Conservation (phyloP, 2,113 vertebrate genomes). For the Trogon surrucura region DNA sequence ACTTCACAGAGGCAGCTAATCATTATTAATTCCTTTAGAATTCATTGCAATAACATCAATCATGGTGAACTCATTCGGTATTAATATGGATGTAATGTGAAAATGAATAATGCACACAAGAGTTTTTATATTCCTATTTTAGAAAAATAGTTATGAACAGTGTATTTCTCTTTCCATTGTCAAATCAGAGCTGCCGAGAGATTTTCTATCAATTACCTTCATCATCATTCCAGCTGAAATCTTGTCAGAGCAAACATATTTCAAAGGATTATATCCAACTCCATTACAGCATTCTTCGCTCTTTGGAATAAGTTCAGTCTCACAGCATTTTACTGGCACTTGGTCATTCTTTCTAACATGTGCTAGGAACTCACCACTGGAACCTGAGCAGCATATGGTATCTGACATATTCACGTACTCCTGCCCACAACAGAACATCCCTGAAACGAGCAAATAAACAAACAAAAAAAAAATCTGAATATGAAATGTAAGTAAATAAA, state of each 20-base stretch:
- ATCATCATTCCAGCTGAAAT: constrained; percentile 80
- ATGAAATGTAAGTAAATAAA: neutral
- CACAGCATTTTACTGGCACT: constrained; percentile 87
- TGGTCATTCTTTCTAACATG: constrained; percentile 84
- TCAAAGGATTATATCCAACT: constrained; percentile 87
- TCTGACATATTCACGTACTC: constrained; percentile 88
- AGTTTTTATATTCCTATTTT: constrained; percentile 80
- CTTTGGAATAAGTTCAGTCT: constrained; percentile 86
- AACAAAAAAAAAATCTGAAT: constrained; percentile 46
- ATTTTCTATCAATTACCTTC: constrained; percentile 84
- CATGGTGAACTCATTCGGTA: constrained; percentile 77
- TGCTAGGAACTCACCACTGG: constrained; percentile 80
- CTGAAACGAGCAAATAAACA: constrained; percentile 75
- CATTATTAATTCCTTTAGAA: constrained; percentile 84
- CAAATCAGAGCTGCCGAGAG: constrained; percentile 69
- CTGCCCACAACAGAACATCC: constrained; percentile 89
- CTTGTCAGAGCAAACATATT: constrained; percentile 90
- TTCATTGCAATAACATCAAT: constrained; percentile 83
- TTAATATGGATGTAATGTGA: constrained; percentile 81
- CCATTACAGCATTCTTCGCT: constrained; percentile 89
- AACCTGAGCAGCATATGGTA: constrained; percentile 86
- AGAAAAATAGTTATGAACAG: constrained; percentile 82
- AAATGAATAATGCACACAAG: constrained; percentile 82
- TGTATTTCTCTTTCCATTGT: constrained; percentile 75
- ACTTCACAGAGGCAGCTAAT: constrained; percentile 77